Evolutionary conservation across 2,888 invertebrate genomes (phyloP).

Genomic region (Asteroscopus sphinx): DNA sequence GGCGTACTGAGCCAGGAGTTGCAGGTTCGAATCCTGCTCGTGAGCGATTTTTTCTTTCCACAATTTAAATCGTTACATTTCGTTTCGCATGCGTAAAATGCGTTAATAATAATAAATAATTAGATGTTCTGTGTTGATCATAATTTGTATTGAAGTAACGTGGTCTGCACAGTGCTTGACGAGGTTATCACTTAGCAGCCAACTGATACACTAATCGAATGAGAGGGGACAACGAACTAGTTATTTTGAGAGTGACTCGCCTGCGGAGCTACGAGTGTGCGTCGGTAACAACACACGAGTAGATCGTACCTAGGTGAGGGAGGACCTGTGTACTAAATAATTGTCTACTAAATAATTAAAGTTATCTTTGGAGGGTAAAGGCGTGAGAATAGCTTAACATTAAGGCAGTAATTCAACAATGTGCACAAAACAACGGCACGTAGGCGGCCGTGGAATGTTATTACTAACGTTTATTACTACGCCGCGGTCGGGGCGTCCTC

Average conservation of each 20-base stretch:
- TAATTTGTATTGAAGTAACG: neutral
- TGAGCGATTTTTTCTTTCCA: too few relatives aligned
- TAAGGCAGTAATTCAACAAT: constrained; percentile 38
- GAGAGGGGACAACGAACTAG: neutral
- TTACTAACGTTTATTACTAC: constrained; percentile 33
- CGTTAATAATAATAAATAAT: too few relatives aligned
- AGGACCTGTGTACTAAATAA: constrained; percentile 3
- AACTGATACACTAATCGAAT: neutral
- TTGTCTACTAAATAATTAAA: constrained; percentile 36
- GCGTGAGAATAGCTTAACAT: constrained; percentile 42
- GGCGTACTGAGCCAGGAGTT: too few relatives aligned
- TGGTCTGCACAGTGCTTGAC: neutral
- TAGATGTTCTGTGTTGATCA: neutral
- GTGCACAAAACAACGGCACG: constrained; percentile 41
- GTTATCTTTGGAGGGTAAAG: constrained; percentile 10
- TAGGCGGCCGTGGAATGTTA: constrained; percentile 45
- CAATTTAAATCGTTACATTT: too few relatives aligned
- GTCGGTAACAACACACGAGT: neutral
- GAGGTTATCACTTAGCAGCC: neutral
- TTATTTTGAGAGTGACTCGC: neutral
- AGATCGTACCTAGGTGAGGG: neutral
- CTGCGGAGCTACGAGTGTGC: neutral
- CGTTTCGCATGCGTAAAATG: too few relatives aligned
- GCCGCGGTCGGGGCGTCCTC: constrained; percentile 20
- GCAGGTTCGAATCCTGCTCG: too few relatives aligned